Percentiles rank a stretch among this genome's conserved stretches.
Conservation (phyloP, 1,140 invertebrate species). For the Apis florea region DNA sequence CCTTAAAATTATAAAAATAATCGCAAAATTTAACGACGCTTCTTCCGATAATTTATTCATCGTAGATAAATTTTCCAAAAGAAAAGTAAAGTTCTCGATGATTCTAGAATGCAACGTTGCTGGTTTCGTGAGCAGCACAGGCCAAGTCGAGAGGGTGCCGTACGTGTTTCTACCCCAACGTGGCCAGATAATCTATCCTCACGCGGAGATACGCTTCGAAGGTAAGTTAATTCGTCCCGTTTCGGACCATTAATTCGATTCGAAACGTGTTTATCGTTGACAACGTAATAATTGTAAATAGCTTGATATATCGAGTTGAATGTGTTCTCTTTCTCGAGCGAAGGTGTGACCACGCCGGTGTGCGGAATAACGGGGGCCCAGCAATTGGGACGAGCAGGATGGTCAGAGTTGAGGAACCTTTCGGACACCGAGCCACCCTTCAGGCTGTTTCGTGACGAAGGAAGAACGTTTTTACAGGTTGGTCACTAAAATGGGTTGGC, state of each 20-base stretch:
- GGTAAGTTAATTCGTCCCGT: slow-evolving; percentile 83
- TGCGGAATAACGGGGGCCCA: slow-evolving; percentile 92
- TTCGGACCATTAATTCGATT: too few species aligned
- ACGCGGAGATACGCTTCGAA: slow-evolving; percentile 90
- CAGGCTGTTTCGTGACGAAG: slow-evolving; percentile 88
- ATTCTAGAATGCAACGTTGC: slow-evolving; percentile 90
- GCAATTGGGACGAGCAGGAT: slow-evolving; percentile 88
- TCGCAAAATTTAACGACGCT: too few species aligned
- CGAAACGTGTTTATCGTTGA: neutral
- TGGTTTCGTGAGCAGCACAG: slow-evolving; percentile 87
- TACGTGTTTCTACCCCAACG: slow-evolving; percentile 91
- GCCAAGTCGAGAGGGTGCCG: slow-evolving; percentile 88
- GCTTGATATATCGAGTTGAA: neutral
- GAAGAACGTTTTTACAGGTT: slow-evolving; percentile 89
- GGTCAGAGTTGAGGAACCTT: slow-evolving; percentile 88
- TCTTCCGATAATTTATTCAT: too few species aligned
- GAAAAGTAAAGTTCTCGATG: neutral
- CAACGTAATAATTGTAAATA: neutral
- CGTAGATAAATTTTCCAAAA: too few species aligned
- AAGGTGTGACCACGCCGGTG: slow-evolving; percentile 88
- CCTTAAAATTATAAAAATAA: too few species aligned
- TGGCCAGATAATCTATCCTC: slow-evolving; percentile 92
- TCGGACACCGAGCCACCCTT: slow-evolving; percentile 89
- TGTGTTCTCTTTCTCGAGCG: slow-evolving; percentile 34
- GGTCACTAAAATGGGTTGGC: slow-evolving; percentile 13